phyloP scores from a whole-genome alignment of 1,140 invertebrate species.

The Cepaea nemoralis region DNA sequence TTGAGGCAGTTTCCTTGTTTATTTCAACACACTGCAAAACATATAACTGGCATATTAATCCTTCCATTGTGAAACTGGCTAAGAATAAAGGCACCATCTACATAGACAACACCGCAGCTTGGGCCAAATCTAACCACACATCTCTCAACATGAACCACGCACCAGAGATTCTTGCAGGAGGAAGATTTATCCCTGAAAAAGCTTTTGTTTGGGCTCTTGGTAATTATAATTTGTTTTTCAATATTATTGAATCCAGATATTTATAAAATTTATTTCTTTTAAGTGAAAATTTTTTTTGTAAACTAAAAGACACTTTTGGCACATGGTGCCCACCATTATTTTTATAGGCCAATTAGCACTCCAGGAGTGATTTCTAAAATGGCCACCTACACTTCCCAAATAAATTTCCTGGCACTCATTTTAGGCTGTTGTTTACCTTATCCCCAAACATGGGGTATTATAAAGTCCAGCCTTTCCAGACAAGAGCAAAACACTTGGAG shows the following conservation, averaged over 20 bases:
- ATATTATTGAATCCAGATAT: neutral
- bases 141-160: constrained; percentile 50
- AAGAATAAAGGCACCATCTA: neutral
- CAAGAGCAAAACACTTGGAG: no score
- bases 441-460: no score
- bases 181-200: constrained; percentile 41
- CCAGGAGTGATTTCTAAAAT: no score
- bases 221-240: neutral
- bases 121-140: neutral
- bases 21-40: neutral
- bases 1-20: neutral
- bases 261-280: neutral
- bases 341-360: no score
- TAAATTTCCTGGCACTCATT: no score
- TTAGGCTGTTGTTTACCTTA: no score
- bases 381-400: no score
- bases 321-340: no score
- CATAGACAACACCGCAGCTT: neutral
- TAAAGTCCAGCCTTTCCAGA: no score
- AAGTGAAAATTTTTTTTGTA: no score
- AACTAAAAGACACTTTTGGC: no score
- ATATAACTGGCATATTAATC: neutral
- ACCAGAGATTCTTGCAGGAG: constrained; percentile 49
- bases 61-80: neutral
- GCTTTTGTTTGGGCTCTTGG: constrained; percentile 55